Evolutionary conservation across 2,888 invertebrate genomes (phyloP).

Genomic region (Fragum fragum): DNA sequence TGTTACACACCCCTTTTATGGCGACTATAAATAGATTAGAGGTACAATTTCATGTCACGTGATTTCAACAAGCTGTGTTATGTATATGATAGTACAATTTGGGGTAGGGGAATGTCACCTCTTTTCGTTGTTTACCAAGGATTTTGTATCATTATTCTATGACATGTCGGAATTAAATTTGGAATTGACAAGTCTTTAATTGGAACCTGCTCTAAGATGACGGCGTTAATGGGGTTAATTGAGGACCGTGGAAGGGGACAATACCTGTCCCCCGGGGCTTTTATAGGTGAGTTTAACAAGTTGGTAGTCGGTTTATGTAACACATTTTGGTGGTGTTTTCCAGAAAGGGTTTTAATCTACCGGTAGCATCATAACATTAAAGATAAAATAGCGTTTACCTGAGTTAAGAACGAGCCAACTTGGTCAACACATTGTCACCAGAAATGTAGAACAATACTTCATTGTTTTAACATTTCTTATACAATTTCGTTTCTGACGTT

Average conservation of each 20-base stretch:
- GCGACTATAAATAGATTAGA: constrained; percentile 45
- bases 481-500: too few species aligned
- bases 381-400: too few species aligned
- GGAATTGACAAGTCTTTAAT: neutral
- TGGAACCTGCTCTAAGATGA: neutral
- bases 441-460: too few species aligned
- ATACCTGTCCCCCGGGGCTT: constrained; percentile 31
- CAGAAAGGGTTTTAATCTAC: too few species aligned
- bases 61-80: constrained; percentile 37
- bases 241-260: constrained; percentile 15
- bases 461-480: too few species aligned
- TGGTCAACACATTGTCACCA: too few species aligned
- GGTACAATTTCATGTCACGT: constrained; percentile 60
- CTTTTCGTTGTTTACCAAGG: neutral
- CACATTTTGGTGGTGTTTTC: too few species aligned
- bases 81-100: constrained; percentile 29
- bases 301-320: neutral
- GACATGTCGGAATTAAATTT: neutral
- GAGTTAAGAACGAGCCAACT: too few species aligned
- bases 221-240: constrained; percentile 8
- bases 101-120: constrained; percentile 16
- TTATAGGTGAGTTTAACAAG: constrained; percentile 38
- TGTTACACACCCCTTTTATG: constrained; percentile 47
- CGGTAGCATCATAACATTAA: too few species aligned
- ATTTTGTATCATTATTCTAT: neutral